phyloP scores from a whole-genome alignment of 2,113 vertebrate species.

The Felis catus region DNA sequence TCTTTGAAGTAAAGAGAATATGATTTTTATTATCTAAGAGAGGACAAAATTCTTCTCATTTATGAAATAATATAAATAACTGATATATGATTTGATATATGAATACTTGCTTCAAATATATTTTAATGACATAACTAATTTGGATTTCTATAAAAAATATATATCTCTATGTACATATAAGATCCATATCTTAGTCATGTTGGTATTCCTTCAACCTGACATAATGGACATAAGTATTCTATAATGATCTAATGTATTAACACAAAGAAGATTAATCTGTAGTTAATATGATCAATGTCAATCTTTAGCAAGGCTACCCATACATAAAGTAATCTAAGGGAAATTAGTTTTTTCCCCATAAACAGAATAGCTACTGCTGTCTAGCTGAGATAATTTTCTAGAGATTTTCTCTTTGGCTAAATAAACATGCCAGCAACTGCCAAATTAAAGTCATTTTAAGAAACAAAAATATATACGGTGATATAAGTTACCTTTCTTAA shows the following conservation, averaged over 20 bases:
- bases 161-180: neutral
- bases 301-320: neutral
- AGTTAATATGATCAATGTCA: neutral
- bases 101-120: neutral
- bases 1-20: neutral
- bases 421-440: constrained; percentile 16
- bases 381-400: constrained; percentile 38
- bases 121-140: neutral
- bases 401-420: constrained; percentile 4
- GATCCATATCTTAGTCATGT: neutral
- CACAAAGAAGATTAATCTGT: neutral
- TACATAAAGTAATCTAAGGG: neutral
- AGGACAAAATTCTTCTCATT: neutral
- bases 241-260: constrained; percentile 17
- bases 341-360: neutral
- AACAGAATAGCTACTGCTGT: neutral
- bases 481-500: neutral
- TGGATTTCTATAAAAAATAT: neutral
- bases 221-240: neutral
- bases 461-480: neutral
- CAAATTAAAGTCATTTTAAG: constrained; percentile 1
- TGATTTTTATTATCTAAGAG: neutral
- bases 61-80: neutral
- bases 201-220: neutral
- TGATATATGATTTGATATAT: neutral